Percentiles rank a stretch among this genome's conserved stretches.
Evolutionary conservation across 2,888 invertebrate species (phyloP).

Genomic region (Tinea semifulvella): DNA sequence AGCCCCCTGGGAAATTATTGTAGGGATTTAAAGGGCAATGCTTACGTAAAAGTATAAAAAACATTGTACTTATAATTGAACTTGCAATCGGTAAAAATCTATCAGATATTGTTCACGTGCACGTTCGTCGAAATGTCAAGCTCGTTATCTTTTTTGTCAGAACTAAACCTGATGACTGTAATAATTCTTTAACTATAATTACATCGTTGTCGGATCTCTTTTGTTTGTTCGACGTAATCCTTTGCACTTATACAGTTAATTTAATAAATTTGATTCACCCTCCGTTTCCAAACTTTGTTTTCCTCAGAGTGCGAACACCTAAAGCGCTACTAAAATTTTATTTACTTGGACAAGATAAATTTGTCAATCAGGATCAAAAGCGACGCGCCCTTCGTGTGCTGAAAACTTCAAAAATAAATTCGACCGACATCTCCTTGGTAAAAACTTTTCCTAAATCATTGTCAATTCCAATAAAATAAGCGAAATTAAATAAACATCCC

Average conservation of each 20-base stretch:
- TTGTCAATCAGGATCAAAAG: slow-evolving; percentile 59
- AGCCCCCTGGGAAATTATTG: slow-evolving; percentile 64
- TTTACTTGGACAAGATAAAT: slow-evolving; percentile 48
- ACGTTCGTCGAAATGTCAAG: neutral
- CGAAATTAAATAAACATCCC: slow-evolving; percentile 62
- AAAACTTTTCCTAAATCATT: slow-evolving; percentile 54
- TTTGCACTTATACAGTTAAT: slow-evolving; percentile 3
- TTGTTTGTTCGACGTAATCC: neutral
- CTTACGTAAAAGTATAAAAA: slow-evolving; percentile 57
- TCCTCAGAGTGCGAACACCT: slow-evolving; percentile 30
- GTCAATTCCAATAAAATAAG: slow-evolving; percentile 61
- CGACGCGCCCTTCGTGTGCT: slow-evolving; percentile 23
- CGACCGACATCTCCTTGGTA: slow-evolving; percentile 25
- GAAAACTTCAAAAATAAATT: slow-evolving; percentile 27
- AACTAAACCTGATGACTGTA: too few relatives aligned
- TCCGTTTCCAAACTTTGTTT: slow-evolving; percentile 39
- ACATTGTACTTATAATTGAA: slow-evolving; percentile 51
- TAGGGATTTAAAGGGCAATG: slow-evolving; percentile 67
- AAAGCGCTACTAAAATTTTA: slow-evolving; percentile 29
- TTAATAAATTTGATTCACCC: slow-evolving; percentile 33
- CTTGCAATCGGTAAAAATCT: slow-evolving; percentile 33
- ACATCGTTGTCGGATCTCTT: neutral
- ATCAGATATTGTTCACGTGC: slow-evolving; percentile 49
- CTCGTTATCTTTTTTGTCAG: neutral
- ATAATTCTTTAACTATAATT: too few relatives aligned